Percentiles rank a stretch among this genome's conserved stretches.
phyloP scores from a whole-genome alignment of 2,113 vertebrate genomes.

The Macroglossus sobrinus region DNA sequence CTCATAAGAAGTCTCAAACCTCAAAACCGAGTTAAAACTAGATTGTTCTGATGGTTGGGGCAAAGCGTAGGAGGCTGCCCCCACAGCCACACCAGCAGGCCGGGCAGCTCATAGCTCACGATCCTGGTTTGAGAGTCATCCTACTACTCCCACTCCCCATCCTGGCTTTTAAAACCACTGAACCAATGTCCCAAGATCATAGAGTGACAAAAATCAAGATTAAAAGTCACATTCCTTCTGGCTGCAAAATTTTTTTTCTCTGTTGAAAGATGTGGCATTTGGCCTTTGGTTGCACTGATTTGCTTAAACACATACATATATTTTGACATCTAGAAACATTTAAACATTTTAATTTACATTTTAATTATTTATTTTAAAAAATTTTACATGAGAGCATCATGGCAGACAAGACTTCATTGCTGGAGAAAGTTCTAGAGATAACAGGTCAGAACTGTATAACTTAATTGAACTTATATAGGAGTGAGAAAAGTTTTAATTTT shows the following conservation, averaged over 20 bases:
- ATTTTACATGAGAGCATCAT: neutral
- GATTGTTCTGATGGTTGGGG: neutral
- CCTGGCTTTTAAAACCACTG: neutral
- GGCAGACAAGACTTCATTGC: neutral
- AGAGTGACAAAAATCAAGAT: neutral
- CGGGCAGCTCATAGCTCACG: too few relatives aligned
- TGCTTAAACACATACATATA: neutral
- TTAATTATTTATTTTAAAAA: neutral
- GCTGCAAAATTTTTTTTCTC: neutral
- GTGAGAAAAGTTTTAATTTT: neutral
- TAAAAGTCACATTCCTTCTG: neutral
- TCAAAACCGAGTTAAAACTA: neutral
- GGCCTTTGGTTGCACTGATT: neutral
- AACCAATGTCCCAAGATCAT: neutral
- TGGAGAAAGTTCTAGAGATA: neutral
- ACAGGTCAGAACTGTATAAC: neutral
- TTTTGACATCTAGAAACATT: neutral
- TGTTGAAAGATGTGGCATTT: neutral
- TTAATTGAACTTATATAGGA: neutral
- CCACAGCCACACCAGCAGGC: accelerated
- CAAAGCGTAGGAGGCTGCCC: neutral
- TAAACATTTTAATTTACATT: too few relatives aligned
- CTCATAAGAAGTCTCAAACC: neutral
- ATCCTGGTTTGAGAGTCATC: neutral
- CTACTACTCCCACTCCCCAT: neutral